Conservation (phyloP, 2,113 vertebrate species). For the Zosterops borbonicus region DNA sequence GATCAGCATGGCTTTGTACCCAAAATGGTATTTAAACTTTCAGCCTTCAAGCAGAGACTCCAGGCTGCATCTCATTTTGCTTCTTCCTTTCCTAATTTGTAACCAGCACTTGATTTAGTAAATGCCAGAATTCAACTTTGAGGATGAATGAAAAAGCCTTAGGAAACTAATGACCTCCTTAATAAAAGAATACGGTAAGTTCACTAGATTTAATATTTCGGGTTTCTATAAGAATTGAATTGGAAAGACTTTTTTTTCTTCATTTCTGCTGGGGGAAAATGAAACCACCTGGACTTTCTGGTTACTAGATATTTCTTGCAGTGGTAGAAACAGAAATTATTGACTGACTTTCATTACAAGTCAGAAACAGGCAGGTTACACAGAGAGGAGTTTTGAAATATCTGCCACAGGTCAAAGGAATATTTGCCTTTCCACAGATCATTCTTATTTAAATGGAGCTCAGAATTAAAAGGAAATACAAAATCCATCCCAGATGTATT, state of each 20-base stretch:
- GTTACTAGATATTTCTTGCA: neutral
- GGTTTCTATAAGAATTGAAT: slow-evolving; percentile 37
- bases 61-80: slow-evolving; percentile 14
- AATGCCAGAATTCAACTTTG: slow-evolving; percentile 54
- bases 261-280: neutral
- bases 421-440: neutral
- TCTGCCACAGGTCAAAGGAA: neutral
- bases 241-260: neutral
- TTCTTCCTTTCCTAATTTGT: slow-evolving; percentile 57
- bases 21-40: slow-evolving; percentile 59
- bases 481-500: neutral
- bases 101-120: slow-evolving; percentile 64
- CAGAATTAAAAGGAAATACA: neutral
- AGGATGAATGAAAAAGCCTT: slow-evolving; percentile 58
- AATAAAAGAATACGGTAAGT: slow-evolving; percentile 48
- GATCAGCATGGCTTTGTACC: slow-evolving; percentile 26
- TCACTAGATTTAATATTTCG: slow-evolving; percentile 60
- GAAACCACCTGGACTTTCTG: slow-evolving; percentile 21
- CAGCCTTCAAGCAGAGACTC: slow-evolving; percentile 30
- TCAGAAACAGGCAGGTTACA: neutral
- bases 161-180: slow-evolving; percentile 66
- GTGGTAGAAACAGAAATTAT: slow-evolving; percentile 1
- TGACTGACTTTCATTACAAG: neutral
- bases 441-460: neutral
- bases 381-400: neutral